Evolutionary conservation across 2,113 vertebrate species (phyloP).

Genomic region (Aegotheles bennettii): DNA sequence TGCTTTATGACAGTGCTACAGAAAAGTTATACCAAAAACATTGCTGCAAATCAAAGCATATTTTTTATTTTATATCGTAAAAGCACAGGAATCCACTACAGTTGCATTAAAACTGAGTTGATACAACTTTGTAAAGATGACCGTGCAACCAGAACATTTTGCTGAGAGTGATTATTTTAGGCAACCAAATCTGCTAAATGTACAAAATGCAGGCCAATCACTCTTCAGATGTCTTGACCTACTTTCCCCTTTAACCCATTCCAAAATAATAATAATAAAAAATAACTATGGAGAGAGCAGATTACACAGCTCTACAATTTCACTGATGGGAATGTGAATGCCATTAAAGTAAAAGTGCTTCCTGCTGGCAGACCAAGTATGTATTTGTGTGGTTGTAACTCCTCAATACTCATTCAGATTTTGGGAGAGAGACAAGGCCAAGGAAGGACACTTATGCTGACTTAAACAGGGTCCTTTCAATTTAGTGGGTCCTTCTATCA

Average conservation of each 20-base stretch:
- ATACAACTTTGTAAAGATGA: neutral
- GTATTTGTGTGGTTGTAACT: conserved; percentile 60
- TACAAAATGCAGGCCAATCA: conserved; percentile 46
- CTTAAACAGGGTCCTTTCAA: neutral
- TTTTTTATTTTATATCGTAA: neutral
- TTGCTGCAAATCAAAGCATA: neutral
- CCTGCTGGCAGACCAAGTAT: conserved; percentile 62
- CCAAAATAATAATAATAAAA: conserved; percentile 60
- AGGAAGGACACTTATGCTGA: conserved; percentile 27
- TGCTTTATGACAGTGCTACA: neutral
- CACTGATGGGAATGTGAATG: conserved; percentile 56
- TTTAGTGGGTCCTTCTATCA: neutral
- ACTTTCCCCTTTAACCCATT: conserved; percentile 59
- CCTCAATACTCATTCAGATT: conserved; percentile 44
- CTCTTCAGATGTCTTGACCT: conserved; percentile 57
- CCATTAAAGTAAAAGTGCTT: conserved; percentile 57
- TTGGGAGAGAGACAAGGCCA: conserved; percentile 54
- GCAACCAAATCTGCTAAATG: conserved; percentile 56
- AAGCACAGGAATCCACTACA: neutral
- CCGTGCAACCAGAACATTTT: conserved; percentile 24
- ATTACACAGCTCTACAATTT: conserved; percentile 62
- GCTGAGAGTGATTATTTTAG: conserved; percentile 38
- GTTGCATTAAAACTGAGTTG: neutral
- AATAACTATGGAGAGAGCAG: conserved; percentile 57
- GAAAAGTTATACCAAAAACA: neutral